Base-by-base conservation (phyloP, 2,888 invertebrate species). In the Steinernema carpocapsae region DNA sequence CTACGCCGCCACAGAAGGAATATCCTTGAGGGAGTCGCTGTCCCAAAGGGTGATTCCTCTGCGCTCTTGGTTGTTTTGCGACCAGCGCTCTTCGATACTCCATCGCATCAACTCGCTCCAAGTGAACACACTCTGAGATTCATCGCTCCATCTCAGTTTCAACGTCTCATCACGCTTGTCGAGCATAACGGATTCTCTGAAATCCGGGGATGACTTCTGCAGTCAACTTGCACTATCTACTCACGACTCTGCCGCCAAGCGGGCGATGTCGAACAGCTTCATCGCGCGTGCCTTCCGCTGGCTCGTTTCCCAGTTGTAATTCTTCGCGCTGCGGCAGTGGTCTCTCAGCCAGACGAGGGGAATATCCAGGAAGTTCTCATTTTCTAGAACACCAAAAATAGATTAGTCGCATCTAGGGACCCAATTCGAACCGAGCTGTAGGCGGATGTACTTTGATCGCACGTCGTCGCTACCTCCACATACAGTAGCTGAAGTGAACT, bases 261-360 rank as follows among this genome's bases (percentile, higher is more conserved):
- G 29, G 2, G 80, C 74, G 51, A 76, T 45, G 10, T 75, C 75
- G 43, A 79, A 78, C 19, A 85, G 70, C 26, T 82, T 73, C 1
- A 76, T 76, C 52, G 77, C 76, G 19, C 82, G 81, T 6, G 83
- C 79, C 43, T 80, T 82, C 19, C 86, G 74, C 73, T 86, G 86
- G 74, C 83, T 82, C 12, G 86, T 86, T 6, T 80, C 70, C 22
- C 56, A 76, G 71, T 86, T 80, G 74, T 80, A 86, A 29, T 73
- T 77, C 2, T 26, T 19, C 6, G 45, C 26, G 26, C 76, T 76
- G 19, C 79, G 56, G 64, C 86, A 86, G 72, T 86, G 86, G 74
- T 86, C 86, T 37, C 85, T 73, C 3, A 86, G 76, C 86, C 86
- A 86, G 10, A 85, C 83, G 2, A 86, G 74, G 0, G 86, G 86